These are phyloP conservation scores for Andrena fulva DNA, from an alignment of 2,888 invertebrate genomes.

Conservation along the genomic window DNA sequence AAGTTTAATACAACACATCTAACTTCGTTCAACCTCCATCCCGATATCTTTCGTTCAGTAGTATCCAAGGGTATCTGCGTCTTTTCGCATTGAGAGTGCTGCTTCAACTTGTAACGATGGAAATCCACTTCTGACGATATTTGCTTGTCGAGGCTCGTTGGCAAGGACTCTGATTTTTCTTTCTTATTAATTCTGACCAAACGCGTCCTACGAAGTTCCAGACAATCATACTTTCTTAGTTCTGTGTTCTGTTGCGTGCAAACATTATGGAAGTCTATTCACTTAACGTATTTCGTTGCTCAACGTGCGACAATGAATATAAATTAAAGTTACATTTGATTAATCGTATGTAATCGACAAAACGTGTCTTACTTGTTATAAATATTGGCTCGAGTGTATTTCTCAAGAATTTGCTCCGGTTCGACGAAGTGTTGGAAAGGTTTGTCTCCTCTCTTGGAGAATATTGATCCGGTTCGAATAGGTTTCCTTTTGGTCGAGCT, in stretches of 20 bases:
- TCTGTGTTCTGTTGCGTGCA: not conserved
- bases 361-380: conserved; percentile 65
- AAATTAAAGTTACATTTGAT: conserved; percentile 11
- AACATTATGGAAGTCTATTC: not conserved
- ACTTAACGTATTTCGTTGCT: not conserved
- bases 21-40: conserved; percentile 54
- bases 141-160: conserved; percentile 18
- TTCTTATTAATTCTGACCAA: conserved; percentile 56
- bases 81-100: conserved; percentile 26
- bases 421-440: conserved; percentile 68
- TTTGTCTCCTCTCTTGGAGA: conserved; percentile 48
- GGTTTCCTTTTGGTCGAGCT: conserved; percentile 37
- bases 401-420: conserved; percentile 58
- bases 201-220: conserved; percentile 47
- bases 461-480: conserved; percentile 14
- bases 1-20: conserved; percentile 13
- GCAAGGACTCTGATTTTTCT: conserved; percentile 50
- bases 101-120: conserved; percentile 22
- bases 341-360: not conserved
- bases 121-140: conserved; percentile 32
- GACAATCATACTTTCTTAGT: not conserved
- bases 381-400: conserved; percentile 59
- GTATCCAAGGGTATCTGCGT: not conserved
- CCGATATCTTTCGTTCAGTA: conserved; percentile 20
- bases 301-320: conserved; percentile 19